phyloP scores from a whole-genome alignment of 1,140 invertebrate species.

The Lucilia sericata region DNA sequence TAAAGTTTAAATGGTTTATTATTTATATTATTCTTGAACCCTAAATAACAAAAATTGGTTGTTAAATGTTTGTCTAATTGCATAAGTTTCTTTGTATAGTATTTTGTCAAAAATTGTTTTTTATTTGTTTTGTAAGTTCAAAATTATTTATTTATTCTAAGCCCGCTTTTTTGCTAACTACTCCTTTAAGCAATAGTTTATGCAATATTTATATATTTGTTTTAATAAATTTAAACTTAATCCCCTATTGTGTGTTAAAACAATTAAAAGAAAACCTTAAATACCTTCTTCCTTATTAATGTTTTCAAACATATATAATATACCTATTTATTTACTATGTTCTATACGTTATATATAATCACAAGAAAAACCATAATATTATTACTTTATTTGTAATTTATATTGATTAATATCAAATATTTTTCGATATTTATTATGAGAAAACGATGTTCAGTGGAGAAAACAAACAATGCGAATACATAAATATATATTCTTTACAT shows the following conservation, averaged over 20 bases:
- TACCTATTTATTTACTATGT: not conserved
- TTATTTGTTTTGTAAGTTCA: not conserved
- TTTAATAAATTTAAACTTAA: no score
- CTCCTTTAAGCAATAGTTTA: not conserved
- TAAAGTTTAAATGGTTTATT: slow-evolving; percentile 21
- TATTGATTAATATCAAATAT: slow-evolving; percentile 46
- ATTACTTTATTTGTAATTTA: not conserved
- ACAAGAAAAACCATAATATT: slow-evolving; percentile 27
- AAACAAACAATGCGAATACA: slow-evolving; percentile 39
- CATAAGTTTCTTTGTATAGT: not conserved
- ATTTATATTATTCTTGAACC: not conserved
- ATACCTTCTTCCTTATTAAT: not conserved
- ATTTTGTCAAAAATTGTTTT: not conserved
- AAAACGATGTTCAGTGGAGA: no score
- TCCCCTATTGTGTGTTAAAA: not conserved
- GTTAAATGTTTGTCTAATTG: not conserved
- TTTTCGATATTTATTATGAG: slow-evolving; percentile 49
- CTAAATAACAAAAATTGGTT: not conserved
- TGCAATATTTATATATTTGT: not conserved
- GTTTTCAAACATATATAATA: not conserved
- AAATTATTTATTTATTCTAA: not conserved
- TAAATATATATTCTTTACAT: no score
- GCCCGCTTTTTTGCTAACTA: not conserved
- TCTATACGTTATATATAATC: slow-evolving; percentile 6
- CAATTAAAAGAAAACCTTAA: not conserved